phyloP scores from a whole-genome alignment of 2,113 vertebrate genomes.

The Nyctibius bracteatus region DNA sequence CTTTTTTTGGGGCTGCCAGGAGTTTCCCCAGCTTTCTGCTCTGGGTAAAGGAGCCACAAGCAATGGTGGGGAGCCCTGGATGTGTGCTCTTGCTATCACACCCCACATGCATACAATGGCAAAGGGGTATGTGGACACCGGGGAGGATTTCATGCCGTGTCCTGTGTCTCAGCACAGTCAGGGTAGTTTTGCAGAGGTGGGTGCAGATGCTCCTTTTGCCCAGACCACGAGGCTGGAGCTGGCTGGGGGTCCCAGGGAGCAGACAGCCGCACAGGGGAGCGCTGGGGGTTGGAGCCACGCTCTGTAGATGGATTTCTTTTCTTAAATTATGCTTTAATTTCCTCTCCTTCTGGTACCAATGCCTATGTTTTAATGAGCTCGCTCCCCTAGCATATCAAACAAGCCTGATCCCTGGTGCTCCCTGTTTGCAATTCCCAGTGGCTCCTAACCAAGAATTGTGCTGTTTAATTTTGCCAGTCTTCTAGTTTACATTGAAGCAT shows the following conservation, averaged over 20 bases:
- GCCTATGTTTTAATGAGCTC: conserved; percentile 56
- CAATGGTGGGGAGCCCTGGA: neutral
- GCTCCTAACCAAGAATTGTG: conserved; percentile 43
- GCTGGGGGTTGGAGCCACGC: neutral
- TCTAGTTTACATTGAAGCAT: conserved; percentile 56
- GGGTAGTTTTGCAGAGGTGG: neutral
- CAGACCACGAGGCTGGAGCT: neutral
- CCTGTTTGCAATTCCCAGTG: conserved; percentile 59
- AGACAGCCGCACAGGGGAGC: neutral
- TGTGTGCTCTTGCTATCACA: rapidly evolving
- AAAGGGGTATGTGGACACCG: neutral
- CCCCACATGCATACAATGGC: rapidly evolving
- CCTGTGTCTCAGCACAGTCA: no score
- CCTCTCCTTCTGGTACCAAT: conserved; percentile 47
- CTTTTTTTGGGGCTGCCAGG: neutral
- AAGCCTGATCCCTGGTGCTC: conserved; percentile 50
- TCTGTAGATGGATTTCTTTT: neutral
- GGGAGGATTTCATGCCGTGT: rapidly evolving
- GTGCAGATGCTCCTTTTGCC: neutral
- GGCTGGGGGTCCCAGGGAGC: neutral
- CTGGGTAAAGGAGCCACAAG: rapidly evolving
- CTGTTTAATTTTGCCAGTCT: conserved; percentile 65
- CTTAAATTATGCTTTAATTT: conserved; percentile 63
- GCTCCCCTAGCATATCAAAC: conserved; percentile 55
- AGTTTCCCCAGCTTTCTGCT: neutral